Evolutionary conservation across 2,888 invertebrate species (phyloP).

Genomic region (Aphodius granarius): DNA sequence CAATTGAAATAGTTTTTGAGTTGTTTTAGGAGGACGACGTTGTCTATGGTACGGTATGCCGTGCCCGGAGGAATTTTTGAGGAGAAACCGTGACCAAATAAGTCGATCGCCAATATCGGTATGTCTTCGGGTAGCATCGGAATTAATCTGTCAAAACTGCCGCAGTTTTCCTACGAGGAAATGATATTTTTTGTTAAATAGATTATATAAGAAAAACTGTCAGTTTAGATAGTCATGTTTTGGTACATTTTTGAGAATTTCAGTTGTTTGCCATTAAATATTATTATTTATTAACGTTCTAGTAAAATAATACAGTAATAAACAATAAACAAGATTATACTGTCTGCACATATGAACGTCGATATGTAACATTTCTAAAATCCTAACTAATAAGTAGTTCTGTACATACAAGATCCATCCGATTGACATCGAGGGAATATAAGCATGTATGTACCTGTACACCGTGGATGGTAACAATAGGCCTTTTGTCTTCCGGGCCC

Average conservation of each 20-base stretch:
- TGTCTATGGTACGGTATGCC: constrained; percentile 43
- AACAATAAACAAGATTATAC: too few species aligned
- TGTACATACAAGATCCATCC: too few species aligned
- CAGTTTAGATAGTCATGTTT: too few species aligned
- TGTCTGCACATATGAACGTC: too few species aligned
- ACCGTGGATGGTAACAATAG: constrained; percentile 72
- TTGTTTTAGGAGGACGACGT: constrained; percentile 53
- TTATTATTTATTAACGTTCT: too few species aligned
- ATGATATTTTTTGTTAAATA: neutral
- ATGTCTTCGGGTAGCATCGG: constrained; percentile 58
- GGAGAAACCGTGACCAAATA: constrained; percentile 69
- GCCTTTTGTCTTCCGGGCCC: constrained; percentile 64
- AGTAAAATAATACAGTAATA: too few species aligned
- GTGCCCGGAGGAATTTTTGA: constrained; percentile 54
- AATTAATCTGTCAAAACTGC: constrained; percentile 67
- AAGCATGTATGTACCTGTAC: constrained; percentile 64
- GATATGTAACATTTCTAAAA: too few species aligned
- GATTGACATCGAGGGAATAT: too few species aligned
- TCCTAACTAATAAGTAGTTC: too few species aligned
- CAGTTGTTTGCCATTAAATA: too few species aligned
- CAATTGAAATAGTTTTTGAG: constrained; percentile 66
- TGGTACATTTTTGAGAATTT: too few species aligned
- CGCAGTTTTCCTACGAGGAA: constrained; percentile 63
- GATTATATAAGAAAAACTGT: too few species aligned
- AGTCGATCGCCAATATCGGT: constrained; percentile 61